Conservation (phyloP, 2,797 vertebrate genomes). For the Hipposideros larvatus region DNA sequence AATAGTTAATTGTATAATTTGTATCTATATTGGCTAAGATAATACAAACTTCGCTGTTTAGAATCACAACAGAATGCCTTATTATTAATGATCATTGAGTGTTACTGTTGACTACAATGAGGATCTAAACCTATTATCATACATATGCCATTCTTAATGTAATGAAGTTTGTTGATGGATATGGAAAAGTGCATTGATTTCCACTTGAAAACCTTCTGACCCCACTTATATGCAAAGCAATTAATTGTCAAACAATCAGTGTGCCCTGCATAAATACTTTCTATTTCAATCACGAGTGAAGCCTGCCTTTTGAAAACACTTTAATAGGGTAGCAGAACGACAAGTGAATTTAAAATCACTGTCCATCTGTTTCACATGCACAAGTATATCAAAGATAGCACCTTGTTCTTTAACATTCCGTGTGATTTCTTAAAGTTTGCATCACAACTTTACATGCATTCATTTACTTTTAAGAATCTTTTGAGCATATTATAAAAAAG, state of each 20-base stretch:
- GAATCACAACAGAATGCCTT: background rate
- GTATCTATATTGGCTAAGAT: background rate
- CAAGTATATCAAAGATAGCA: background rate
- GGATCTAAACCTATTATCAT: background rate
- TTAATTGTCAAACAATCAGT: background rate
- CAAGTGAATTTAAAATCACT: conserved; percentile 2
- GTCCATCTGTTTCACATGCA: background rate
- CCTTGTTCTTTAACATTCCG: background rate
- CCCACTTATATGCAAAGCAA: background rate
- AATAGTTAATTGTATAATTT: background rate
- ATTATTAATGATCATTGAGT: background rate
- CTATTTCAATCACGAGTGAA: background rate
- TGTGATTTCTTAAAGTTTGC: background rate
- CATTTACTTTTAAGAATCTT: background rate
- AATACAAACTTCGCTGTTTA: background rate
- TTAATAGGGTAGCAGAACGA: background rate
- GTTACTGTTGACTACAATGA: background rate
- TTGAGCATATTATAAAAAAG: background rate
- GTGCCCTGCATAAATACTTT: background rate
- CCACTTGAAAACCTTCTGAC: background rate
- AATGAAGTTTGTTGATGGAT: background rate
- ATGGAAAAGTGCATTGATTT: background rate
- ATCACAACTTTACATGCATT: background rate
- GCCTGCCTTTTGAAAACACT: background rate
- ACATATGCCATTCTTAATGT: background rate